phyloP scores from a whole-genome alignment of 1,140 invertebrate genomes.

The Drosophila nigrodunni region DNA sequence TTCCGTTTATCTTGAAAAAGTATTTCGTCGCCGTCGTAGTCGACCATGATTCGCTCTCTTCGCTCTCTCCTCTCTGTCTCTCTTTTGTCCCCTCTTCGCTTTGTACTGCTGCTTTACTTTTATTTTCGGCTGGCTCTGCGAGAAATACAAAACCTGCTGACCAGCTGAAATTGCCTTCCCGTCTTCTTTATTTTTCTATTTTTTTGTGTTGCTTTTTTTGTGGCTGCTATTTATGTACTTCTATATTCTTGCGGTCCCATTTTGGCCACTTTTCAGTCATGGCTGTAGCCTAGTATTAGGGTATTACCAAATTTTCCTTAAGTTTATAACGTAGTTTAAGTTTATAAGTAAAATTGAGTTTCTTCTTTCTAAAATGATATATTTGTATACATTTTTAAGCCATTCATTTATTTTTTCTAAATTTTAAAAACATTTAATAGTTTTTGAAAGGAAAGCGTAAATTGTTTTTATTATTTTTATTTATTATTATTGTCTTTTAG shows the following conservation, averaged over 20 bases:
- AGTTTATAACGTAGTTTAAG: slow-evolving; percentile 21
- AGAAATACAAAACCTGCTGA: slow-evolving; percentile 56
- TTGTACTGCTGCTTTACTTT: slow-evolving; percentile 68
- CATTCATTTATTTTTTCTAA: not conserved
- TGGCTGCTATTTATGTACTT: slow-evolving; percentile 40
- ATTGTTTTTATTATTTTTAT: no score
- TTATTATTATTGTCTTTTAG: no score
- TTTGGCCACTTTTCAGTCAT: slow-evolving; percentile 32
- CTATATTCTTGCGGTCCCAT: slow-evolving; percentile 28
- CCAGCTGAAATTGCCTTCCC: slow-evolving; percentile 66
- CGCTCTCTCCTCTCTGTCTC: not conserved
- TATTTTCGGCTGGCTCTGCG: slow-evolving; percentile 59
- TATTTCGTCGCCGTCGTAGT: slow-evolving; percentile 76
- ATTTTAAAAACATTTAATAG: not conserved
- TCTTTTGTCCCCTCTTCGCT: slow-evolving; percentile 44
- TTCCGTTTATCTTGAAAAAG: slow-evolving; percentile 84
- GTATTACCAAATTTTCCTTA: slow-evolving; percentile 22
- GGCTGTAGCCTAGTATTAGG: slow-evolving; percentile 12
- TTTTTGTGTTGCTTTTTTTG: slow-evolving; percentile 13
- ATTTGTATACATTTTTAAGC: slow-evolving; percentile 7
- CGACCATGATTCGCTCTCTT: slow-evolving; percentile 31
- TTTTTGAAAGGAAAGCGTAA: no score
- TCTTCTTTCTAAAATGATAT: not conserved
- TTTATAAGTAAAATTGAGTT: not conserved
- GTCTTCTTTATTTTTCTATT: slow-evolving; percentile 41